Base-by-base conservation (phyloP, 2,113 vertebrate species). In the Ophiodon elongatus region DNA sequence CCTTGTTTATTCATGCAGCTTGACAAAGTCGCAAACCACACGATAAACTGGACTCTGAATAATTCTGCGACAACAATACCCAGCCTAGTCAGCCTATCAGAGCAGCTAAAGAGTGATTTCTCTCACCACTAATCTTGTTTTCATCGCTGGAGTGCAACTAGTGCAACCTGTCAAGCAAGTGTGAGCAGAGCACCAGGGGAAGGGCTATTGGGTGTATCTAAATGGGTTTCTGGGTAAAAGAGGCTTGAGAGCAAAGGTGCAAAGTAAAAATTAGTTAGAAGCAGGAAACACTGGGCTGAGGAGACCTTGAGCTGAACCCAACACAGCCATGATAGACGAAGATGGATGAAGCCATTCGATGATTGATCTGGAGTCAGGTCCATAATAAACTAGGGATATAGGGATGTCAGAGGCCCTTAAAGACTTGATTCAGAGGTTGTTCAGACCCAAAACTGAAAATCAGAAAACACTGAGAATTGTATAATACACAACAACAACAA, bases 11-110 rank as follows among this genome's bases (percentile, higher is more conserved):
- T 76, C 19, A 54, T 80, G 23, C 73, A 63, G 65, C 35, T 66
- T 21, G 33, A 64, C 69, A 76, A 62, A 79, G 70, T 47, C 23
- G 41, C n/a, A n/a, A 56, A 80, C 64, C 65, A 71, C 50, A 50
- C 81, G 35, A 81, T 56, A 70, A 80, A 82, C 41, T 37, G 77
- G 76, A 80, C 72, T 79, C 54, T 43, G 41, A 82, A 69, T 57
- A 78, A 74, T 80, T 84, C 70, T 64, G 70, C 66, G 54, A 2
- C 76, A 76, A 89, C 80, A 91, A 91, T 71, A 56, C 66, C 1
- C 8, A 25, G 82, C 45, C 80, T 83, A 68, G 79, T 74, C 79
- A 65, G 63, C 21, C 50, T 35, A 45, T 83, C 54, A 39, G 57
- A 81, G 11, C 43, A 70, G 27, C 75, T 64, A 5, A 69, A 71